A percentile compares a stretch with the other conserved stretches of the same genome.
phyloP scores from a whole-genome alignment of 2,888 invertebrate species.

The Pediacus dermestoides region DNA sequence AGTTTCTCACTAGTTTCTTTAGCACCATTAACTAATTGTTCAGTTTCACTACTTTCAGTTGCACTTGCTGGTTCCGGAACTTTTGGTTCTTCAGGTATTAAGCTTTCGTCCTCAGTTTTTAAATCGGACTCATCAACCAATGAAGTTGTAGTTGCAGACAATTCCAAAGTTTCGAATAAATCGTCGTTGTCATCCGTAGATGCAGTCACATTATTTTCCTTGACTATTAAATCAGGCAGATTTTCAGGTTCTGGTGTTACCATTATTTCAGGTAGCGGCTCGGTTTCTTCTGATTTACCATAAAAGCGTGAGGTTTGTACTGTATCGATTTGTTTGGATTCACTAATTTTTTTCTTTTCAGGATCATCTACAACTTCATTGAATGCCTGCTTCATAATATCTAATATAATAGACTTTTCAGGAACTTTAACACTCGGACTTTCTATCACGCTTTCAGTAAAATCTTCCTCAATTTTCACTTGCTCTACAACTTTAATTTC shows the following conservation, averaged over 20 bases:
- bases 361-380: constrained; percentile 38
- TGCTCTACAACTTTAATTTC: constrained; percentile 4
- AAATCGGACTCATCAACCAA: too few species aligned
- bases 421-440: constrained; percentile 51
- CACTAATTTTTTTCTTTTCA: constrained; percentile 19
- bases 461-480: constrained; percentile 8
- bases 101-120: constrained; percentile 8
- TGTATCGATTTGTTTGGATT: too few species aligned
- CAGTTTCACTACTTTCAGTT: constrained; percentile 2
- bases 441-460: constrained; percentile 20
- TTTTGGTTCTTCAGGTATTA: background rate
- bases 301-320: too few species aligned
- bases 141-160: too few species aligned
- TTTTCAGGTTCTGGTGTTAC: constrained; percentile 5
- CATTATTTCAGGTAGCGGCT: too few species aligned
- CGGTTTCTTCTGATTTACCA: constrained; percentile 18
- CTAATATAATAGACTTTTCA: constrained; percentile 54
- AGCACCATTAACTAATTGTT: too few species aligned
- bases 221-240: constrained; percentile 14
- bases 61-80: background rate
- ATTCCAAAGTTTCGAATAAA: too few species aligned
- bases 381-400: constrained; percentile 60
- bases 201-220: constrained; percentile 17
- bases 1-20: too few species aligned
- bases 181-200: constrained; percentile 15